Base-by-base conservation (phyloP, 2,888 invertebrate genomes). In the Norana najaformis region DNA sequence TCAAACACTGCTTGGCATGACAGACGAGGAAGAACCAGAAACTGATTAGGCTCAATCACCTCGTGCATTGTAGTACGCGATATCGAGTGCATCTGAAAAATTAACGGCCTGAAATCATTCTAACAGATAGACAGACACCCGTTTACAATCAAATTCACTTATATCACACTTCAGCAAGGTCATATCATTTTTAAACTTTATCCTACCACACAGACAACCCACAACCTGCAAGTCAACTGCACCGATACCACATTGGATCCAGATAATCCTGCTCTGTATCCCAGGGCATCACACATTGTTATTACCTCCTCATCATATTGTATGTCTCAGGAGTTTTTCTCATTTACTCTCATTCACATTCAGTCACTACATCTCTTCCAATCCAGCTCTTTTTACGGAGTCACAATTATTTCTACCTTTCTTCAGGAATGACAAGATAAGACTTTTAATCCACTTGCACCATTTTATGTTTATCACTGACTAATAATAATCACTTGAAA, bases 1-100 rank as follows among this genome's bases (percentile, higher is more conserved):
- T 98, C 97, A 93, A 98, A 95, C 92, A 97, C 95, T 90, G 96
- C 96, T 96, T 98, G 98, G n/a, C 98, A 98, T 0, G 98, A 98
- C 14, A 99, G 95, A 90, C 98, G 95, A 0, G 98, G 98, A 92
- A 99, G 95, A 39, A 97, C 96, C 90, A 99, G 96, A 95, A 97
- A 97, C 95, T 97, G 97, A 95, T 99, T 98, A 88, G 97, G 96
- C 90, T 97, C 96, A 91, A 99, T 97, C 90, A 98, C 96, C 94
- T 98, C 97, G 92, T 97, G 97, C 94, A 99, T 96, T 0, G 98
- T 97, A 93, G 97, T 96, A 39, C 97, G 97, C 23, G 98, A 97
- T 94, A 99, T 97, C 95, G 98, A 98, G 88, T 97, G 96, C 97
- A 98, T 98, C 93, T 92, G 91, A 20, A 90, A 90, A 89, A 85